Base-by-base conservation (phyloP, 2,113 vertebrate genomes). In the Dipodomys merriami region DNA sequence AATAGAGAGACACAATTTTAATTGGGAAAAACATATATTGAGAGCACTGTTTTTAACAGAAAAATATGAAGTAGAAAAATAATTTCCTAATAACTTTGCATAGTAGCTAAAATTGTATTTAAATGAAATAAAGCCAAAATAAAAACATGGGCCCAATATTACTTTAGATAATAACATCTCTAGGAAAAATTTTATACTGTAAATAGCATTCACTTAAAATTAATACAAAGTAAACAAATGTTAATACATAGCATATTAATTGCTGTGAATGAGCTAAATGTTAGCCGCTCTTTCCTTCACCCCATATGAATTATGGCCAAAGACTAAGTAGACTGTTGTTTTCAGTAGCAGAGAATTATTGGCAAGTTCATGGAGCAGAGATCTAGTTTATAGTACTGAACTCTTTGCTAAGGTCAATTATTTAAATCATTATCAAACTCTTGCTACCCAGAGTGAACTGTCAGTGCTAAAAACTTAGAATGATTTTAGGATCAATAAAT, bases 1-100 rank as follows among this genome's bases (percentile, higher is more conserved):
- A 90, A 92, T 86, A 65, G 23, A 96, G 13, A 81, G 83, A 3
- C 39, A 39, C 30, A 89, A 35, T 89, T 73, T 79, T 30, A 91
- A 82, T n/a, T 9, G 39, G 62, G 73, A 6, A 82, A 86, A 90
- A 86, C 15, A 78, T 60, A 1, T 44, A 62, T 12, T 79, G 20
- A 80, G 15, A 78, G 0, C 19, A 91, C 30, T 22, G 27, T 78
- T 89, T 96, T 79, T 5, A 87, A 87, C 86, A 72, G 10, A 87
- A 19, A 53, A 44, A 20, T 71, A 30, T 16, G 72, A 73, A 65
- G 69, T 18, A 83, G 35, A 7, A 79, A 71, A 35, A 16, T 4
- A 16, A 57, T 16, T 57, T 6, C 2, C 83, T 18, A 86, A 22
- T 57, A 44, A 69, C 77, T 72, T n/a, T 60, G 15, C 23, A 5